A percentile compares a stretch with the other conserved stretches of the same genome.
Conservation (phyloP, 2,797 vertebrate genomes). For the Pseudomugil tenellus region DNA sequence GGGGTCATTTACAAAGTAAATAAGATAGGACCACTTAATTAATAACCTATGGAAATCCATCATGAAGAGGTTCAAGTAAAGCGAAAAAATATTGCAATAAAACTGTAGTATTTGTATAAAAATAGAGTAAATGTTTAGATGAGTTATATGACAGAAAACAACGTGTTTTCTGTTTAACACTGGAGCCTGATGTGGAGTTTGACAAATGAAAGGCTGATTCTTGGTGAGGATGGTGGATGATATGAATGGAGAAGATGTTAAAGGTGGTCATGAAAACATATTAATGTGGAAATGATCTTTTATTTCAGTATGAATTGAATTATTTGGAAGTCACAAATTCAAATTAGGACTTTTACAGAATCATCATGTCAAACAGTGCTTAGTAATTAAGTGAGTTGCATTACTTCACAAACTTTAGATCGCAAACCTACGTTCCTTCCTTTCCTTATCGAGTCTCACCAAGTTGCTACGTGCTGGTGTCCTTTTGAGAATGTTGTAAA, state of each 20-base stretch:
- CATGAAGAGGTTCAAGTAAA: background rate
- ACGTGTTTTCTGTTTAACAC: conserved; percentile 14
- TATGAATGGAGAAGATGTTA: conserved; percentile 61
- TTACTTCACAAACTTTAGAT: background rate
- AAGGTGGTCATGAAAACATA: conserved; percentile 44
- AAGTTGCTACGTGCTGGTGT: background rate
- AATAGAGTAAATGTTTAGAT: background rate
- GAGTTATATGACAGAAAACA: background rate
- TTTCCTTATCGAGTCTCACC: conserved; percentile 1
- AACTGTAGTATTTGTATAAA: background rate
- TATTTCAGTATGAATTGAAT: conserved; percentile 30
- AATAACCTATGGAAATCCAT: conserved; percentile 19
- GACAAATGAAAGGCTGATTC: conserved; percentile 71
- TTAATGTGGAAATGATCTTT: background rate
- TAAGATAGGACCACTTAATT: conserved; percentile 41
- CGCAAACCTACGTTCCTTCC: background rate
- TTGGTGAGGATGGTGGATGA: conserved; percentile 58
- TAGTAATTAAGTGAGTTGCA: background rate
- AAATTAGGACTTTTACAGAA: conserved; percentile 9
- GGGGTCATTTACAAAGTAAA: conserved; percentile 33
- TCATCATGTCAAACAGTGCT: conserved; percentile 7
- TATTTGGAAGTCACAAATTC: conserved; percentile 6
- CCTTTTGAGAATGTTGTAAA: background rate
- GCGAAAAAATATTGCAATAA: background rate
- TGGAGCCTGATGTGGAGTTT: conserved; percentile 30